A percentile compares a stretch with the other conserved stretches of the same genome.
Evolutionary conservation across 2,888 invertebrate genomes (phyloP).

Genomic region (Pterobdella sp.): DNA sequence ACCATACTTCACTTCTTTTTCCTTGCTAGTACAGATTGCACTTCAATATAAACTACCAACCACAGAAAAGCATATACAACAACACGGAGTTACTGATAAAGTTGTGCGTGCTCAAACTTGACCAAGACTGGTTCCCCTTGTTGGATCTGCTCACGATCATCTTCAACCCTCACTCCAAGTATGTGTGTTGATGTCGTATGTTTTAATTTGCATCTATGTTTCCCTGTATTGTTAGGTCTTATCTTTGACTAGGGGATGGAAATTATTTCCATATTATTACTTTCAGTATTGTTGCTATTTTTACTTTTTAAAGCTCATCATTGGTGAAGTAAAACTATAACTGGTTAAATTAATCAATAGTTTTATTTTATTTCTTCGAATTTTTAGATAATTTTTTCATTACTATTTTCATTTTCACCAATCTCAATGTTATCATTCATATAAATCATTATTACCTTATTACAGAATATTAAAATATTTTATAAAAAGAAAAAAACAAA

Average conservation of each 20-base stretch:
- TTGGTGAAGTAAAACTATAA: not conserved
- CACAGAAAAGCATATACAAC: constrained; percentile 71
- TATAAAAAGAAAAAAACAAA: too few species aligned
- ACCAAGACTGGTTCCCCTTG: constrained; percentile 78
- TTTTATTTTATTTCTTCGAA: too few species aligned
- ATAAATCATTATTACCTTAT: too few species aligned
- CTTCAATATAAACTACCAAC: constrained; percentile 32
- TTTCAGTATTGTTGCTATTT: not conserved
- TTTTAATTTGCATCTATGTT: not conserved
- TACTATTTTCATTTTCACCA: too few species aligned
- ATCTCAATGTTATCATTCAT: too few species aligned
- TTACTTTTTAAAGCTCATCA: not conserved
- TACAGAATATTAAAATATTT: too few species aligned
- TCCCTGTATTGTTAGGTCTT: not conserved
- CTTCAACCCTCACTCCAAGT: constrained; percentile 90
- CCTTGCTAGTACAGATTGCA: too few species aligned
- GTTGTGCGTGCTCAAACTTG: constrained; percentile 81
- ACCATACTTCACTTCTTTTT: too few species aligned
- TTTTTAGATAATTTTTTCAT: too few species aligned
- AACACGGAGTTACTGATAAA: constrained; percentile 86
- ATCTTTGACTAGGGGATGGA: not conserved
- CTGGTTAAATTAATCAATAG: too few species aligned
- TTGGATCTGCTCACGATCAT: constrained; percentile 84
- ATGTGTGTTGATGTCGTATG: constrained; percentile 40
- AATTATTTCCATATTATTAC: not conserved